Evolutionary conservation across 2,888 invertebrate species (phyloP), one percentile per base, ranked within the genome.

Genomic region (Baccha elongata): DNA sequence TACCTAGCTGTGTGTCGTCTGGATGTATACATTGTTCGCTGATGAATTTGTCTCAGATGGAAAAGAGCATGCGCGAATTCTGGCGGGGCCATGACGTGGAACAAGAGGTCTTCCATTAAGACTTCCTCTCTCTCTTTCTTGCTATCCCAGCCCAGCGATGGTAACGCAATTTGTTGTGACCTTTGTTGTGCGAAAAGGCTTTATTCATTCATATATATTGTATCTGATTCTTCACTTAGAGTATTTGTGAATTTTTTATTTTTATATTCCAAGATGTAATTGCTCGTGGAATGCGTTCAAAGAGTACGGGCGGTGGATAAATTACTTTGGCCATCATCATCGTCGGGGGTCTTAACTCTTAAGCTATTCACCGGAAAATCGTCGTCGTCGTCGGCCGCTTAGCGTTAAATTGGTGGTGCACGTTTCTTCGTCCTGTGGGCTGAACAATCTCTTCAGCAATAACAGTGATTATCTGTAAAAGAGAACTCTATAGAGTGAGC

Each of bases 361-460:
- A 1, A 40, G 23, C 37, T 42, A 19, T 64, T 64, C 55, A 11
- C 21, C 65, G 64, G 65, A 65, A 69, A 69, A 46, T 67, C 60
- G 50, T 64, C 58, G 71, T 69, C 58, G 23, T 44, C 42, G 60
- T 60, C 44, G 65, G 65, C 29, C 71, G 71, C 76, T 81, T 81
- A 71, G 76, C 76, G 81, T 67, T 76, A 81, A 81, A 81, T 81
- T 81, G 76, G 71, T 62, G 71, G 60, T 81, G 81, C 81, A 81
- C 81, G 81, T 76, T 81, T 81, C 60, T 62, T 65, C 76, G 67
- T 81, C 81, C 81, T 71, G 76, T 81, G 81, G 81, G 81, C 67
- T 53, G 76, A 53, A 60, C 81, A 76, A 81, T 81, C n/a, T 81
- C 65, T 81, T 67, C 67, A 53, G 71, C 81, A 71, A 81, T 81